Conservation (phyloP, 2,888 invertebrate genomes). For the Drosophila greeni region DNA sequence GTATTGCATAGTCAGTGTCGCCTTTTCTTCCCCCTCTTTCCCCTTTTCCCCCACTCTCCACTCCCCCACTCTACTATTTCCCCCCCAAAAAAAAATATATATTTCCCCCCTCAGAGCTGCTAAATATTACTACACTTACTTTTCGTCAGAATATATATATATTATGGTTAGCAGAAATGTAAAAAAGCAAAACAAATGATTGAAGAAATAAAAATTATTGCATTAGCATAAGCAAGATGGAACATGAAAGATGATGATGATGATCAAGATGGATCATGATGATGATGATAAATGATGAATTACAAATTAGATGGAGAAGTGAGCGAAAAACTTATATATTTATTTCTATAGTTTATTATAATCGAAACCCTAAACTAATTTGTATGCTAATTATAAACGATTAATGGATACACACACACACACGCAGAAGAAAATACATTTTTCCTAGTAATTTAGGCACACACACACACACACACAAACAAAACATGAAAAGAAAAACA, state of each 20-base stretch:
- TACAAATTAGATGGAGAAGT: constrained; percentile 16
- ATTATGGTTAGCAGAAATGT: constrained; percentile 18
- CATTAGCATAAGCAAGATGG: constrained; percentile 32
- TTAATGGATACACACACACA: constrained; percentile 36
- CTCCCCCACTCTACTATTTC: background rate
- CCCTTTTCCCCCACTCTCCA: no score
- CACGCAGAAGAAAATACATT: constrained; percentile 43
- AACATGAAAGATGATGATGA: constrained; percentile 9
- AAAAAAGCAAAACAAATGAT: constrained; percentile 17
- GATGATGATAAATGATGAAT: background rate
- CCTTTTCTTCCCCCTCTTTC: constrained; percentile 17
- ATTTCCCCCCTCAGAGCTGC: constrained; percentile 16
- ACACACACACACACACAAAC: constrained; percentile 30
- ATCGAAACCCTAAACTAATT: constrained; percentile 62
- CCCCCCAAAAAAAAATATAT: background rate
- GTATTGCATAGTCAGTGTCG: constrained; percentile 39
- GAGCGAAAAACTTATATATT: constrained; percentile 51
- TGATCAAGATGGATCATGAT: background rate
- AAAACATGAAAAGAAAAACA: constrained; percentile 20
- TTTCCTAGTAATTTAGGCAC: constrained; percentile 65
- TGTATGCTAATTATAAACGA: constrained; percentile 64
- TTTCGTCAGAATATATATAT: constrained; percentile 22
- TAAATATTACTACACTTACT: constrained; percentile 28
- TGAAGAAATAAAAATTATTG: constrained; percentile 21
- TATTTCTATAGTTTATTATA: constrained; percentile 69